phyloP scores from a whole-genome alignment of 2,797 vertebrate species.

The Diplodus puntazzo region DNA sequence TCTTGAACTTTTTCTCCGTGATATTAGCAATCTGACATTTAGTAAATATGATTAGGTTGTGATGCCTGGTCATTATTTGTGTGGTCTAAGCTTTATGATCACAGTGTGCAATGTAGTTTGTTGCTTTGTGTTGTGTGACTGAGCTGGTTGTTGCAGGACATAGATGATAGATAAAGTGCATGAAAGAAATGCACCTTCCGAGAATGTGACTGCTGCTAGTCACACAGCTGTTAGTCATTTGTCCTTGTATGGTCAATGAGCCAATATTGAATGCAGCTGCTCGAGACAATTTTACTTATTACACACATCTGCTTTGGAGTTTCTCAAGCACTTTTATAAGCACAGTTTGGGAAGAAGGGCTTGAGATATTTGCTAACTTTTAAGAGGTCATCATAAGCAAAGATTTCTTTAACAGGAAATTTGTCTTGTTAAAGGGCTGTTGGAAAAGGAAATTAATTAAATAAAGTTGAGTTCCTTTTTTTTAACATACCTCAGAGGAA shows the following conservation, averaged over 20 bases:
- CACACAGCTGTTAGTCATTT: constrained; percentile 91
- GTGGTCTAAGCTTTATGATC: not conserved
- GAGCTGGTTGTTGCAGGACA: constrained; percentile 25
- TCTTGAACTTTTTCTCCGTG: not conserved
- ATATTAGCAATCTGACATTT: constrained; percentile 3
- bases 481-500: constrained; percentile 6
- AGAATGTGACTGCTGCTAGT: constrained; percentile 80
- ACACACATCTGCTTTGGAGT: constrained; percentile 82
- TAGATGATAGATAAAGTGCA: constrained; percentile 18
- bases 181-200: constrained; percentile 66
- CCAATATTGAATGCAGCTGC: constrained; percentile 86
- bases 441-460: constrained; percentile 31
- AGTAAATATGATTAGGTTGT: not conserved
- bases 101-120: not conserved
- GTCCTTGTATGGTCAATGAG: constrained; percentile 87
- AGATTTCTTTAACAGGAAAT: constrained; percentile 15
- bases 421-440: constrained; percentile 5
- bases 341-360: constrained; percentile 37
- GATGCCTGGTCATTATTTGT: not conserved
- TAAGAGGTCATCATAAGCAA: not conserved
- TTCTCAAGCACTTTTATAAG: constrained; percentile 36
- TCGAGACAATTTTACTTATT: constrained; percentile 81
- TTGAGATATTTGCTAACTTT: constrained; percentile 31
- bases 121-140: not conserved
- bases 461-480: constrained; percentile 16